Evolutionary conservation across 2,888 invertebrate genomes (phyloP), one percentile per base, ranked within the genome.

Genomic region (Scelioninae gen. 1): DNA sequence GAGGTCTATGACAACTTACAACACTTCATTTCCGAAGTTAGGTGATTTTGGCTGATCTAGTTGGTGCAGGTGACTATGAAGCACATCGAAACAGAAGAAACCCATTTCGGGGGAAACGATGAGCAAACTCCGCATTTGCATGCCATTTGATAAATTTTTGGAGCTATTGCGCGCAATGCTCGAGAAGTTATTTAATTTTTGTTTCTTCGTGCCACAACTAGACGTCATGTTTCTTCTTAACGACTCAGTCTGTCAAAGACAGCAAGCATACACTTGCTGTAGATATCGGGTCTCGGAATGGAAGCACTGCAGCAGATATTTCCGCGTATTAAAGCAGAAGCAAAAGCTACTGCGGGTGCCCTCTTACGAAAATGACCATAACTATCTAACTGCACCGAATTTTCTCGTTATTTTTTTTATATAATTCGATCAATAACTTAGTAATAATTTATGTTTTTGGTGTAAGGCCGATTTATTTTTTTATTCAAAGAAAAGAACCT

Each of bases 51-150:
- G 99, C 88, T 97, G 96, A 88, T 98, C 98, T 92, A 97, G 95
- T 92, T 96, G 97, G 93, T 98, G 96, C 90, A 99, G 95, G 93
- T 98, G 97, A 93, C 96, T 96, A 93, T 98, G 97, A 87, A 99
- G 95, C 89, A 99, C 98, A 94, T 99, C 99, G 94, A 99, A 99
- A 95, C 99, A 99, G 94, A 97, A 99, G 94, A 97, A 97, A 93
- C 98, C 98, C 99, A 99, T 99, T 93, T 99, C 98, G 85, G 96
- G 96, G 92, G 96, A 95, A 88, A 97, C 97, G 87, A 98, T 96
- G 92, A 93, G 92, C 71, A 93, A 93, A 88, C 94, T 94, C 84
- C 92, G 91, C 85, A 93, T 91, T 55, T 87, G 87, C 29, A 80
- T 86, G 69, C 93, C 93, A 88, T 93, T 93, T 77, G 89, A 89